A percentile compares a stretch with the other conserved stretches of the same genome.
These are phyloP conservation scores for Hedya salicella DNA, from an alignment of 2,888 invertebrate genomes.

Conservation along the genomic window DNA sequence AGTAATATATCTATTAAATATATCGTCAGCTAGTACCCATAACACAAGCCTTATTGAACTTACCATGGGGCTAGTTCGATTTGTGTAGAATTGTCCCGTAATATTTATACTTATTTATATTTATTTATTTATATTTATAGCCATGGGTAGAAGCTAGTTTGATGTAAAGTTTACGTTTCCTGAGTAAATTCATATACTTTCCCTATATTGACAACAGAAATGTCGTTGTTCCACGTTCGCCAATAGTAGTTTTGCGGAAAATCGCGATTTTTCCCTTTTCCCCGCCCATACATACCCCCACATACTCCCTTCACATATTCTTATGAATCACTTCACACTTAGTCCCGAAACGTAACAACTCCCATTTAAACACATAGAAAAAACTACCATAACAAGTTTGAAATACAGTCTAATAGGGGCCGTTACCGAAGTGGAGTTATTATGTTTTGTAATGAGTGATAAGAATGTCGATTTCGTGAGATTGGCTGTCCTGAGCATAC, in stretches of 20 bases:
- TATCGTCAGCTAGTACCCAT: too few species aligned
- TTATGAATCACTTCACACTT: slow-evolving; percentile 46
- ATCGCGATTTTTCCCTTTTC: slow-evolving; percentile 63
- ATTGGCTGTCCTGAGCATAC: slow-evolving; percentile 49
- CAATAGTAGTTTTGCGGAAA: slow-evolving; percentile 53
- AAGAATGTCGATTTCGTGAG: slow-evolving; percentile 48
- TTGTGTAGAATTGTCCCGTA: too few species aligned
- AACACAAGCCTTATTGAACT: too few species aligned
- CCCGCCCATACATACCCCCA: slow-evolving; percentile 58
- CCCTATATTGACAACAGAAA: background rate
- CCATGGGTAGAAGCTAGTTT: too few species aligned
- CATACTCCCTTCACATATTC: slow-evolving; percentile 55
- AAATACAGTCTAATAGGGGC: slow-evolving; percentile 7
- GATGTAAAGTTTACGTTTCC: too few species aligned
- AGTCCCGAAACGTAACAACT: slow-evolving; percentile 39
- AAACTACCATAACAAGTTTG: slow-evolving; percentile 13
- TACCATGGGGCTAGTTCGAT: too few species aligned
- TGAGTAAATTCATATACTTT: too few species aligned
- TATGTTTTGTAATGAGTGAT: slow-evolving; percentile 24
- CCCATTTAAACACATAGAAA: slow-evolving; percentile 1
- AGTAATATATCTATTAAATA: too few species aligned
- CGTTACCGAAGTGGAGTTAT: background rate
- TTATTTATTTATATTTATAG: too few species aligned
- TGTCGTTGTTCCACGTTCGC: slow-evolving; percentile 9
- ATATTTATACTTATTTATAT: too few species aligned